Conservation (phyloP, 2,888 invertebrate genomes). For the Macropis europaea region DNA sequence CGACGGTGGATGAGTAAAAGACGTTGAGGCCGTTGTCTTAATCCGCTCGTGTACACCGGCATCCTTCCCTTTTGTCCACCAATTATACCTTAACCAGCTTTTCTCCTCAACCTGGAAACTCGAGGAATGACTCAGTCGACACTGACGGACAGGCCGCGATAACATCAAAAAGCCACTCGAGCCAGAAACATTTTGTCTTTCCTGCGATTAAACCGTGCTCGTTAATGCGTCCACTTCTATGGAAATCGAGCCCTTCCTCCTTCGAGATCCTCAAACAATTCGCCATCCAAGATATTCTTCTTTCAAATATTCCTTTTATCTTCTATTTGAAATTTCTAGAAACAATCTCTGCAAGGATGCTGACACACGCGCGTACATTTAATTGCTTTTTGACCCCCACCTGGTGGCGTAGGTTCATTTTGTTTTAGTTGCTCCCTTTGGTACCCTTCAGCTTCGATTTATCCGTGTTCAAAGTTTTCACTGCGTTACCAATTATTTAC, state of each 20-base stretch:
- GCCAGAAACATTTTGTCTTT: constrained; percentile 11
- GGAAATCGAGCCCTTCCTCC: constrained; percentile 11
- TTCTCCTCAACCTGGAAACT: constrained; percentile 39
- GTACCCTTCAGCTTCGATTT: too few relatives aligned
- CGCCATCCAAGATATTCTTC: neutral
- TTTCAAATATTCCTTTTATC: too few relatives aligned
- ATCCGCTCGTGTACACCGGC: constrained; percentile 32
- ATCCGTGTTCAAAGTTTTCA: too few relatives aligned
- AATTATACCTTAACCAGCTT: constrained; percentile 49
- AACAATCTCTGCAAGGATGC: too few relatives aligned
- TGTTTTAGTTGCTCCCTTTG: too few relatives aligned
- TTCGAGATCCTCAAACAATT: neutral
- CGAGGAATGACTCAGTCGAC: constrained; percentile 20
- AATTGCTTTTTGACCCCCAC: too few relatives aligned
- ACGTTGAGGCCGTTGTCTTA: constrained; percentile 47
- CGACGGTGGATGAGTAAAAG: constrained; percentile 43
- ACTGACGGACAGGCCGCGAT: constrained; percentile 31
- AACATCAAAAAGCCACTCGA: constrained; percentile 25
- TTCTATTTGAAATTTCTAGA: too few relatives aligned
- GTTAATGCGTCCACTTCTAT: constrained; percentile 11
- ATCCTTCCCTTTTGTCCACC: constrained; percentile 26
- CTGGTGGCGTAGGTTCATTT: too few relatives aligned
- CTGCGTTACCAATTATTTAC: too few relatives aligned
- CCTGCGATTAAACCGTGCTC: constrained; percentile 29
- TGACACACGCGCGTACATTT: too few relatives aligned